Percentiles rank a stretch among this genome's conserved stretches.
Conservation (phyloP, 2,888 invertebrate genomes). For the Agrenia bidenticulata region DNA sequence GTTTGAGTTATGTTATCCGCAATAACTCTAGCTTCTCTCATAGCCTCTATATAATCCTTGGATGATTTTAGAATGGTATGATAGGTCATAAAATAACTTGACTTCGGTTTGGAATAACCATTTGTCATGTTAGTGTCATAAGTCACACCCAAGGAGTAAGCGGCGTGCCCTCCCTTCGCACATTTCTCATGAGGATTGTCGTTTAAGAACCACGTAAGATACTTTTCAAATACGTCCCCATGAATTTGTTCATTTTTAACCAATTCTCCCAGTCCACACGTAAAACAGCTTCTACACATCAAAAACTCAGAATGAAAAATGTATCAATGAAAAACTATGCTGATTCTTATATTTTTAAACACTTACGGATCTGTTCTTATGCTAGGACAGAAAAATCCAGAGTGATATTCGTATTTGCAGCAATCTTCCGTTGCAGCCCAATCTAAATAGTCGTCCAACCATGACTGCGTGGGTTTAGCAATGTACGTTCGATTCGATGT, state of each 20-base stretch:
- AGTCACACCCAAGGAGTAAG: conserved; percentile 66
- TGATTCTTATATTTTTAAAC: too few relatives aligned
- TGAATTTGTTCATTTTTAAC: conserved; percentile 57
- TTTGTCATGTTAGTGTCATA: conserved; percentile 21
- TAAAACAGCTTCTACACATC: conserved; percentile 20
- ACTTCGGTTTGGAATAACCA: conserved; percentile 58
- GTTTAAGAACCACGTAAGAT: conserved; percentile 76
- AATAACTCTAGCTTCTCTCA: conserved; percentile 73
- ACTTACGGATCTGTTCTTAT: conserved; percentile 17
- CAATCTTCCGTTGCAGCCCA: conserved; percentile 64
- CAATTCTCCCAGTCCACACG: conserved; percentile 11
- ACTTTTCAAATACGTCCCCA: conserved; percentile 69
- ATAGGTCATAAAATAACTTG: conserved; percentile 88
- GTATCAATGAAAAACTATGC: neutral
- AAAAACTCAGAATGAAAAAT: neutral
- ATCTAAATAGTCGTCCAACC: conserved; percentile 96
- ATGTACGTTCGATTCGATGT: conserved; percentile 66
- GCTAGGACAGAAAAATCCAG: conserved; percentile 44
- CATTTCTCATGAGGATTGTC: conserved; percentile 76
- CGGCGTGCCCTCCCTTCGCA: conserved; percentile 65
- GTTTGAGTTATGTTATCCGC: conserved; percentile 74
- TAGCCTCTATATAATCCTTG: conserved; percentile 77
- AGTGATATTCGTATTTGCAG: conserved; percentile 36
- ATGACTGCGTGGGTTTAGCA: conserved; percentile 83
- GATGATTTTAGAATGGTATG: conserved; percentile 79